Evolutionary conservation across 2,113 vertebrate genomes (phyloP).

Genomic region (Ellobius talpinus): DNA sequence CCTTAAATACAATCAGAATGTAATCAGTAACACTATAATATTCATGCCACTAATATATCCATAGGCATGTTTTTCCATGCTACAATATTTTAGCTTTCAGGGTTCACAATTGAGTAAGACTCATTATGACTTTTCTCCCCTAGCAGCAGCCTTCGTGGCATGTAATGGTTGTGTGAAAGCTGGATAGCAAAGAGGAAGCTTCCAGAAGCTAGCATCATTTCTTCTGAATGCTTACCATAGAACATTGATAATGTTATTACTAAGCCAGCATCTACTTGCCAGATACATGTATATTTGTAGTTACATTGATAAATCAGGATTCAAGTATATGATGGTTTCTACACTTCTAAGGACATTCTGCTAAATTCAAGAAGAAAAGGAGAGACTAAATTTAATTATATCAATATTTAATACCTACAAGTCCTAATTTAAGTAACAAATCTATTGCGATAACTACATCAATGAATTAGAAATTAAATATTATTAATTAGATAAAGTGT

Average conservation of each 20-base stretch:
- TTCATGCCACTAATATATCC: not conserved
- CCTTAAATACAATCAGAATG: not conserved
- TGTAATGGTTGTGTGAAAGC: too few species aligned
- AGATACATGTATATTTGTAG: not conserved
- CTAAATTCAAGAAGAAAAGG: not conserved
- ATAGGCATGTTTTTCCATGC: not conserved
- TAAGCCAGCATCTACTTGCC: not conserved
- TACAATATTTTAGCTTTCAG: not conserved
- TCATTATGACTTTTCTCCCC: not conserved
- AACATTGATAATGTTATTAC: not conserved
- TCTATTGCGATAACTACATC: not conserved
- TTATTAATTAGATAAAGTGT: slow-evolving; percentile 26
- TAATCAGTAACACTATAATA: not conserved
- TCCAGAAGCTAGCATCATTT: not conserved
- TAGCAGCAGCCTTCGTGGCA: not conserved
- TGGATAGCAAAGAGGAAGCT: not conserved
- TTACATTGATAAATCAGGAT: not conserved
- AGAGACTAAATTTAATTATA: not conserved
- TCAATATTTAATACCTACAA: slow-evolving; percentile 4
- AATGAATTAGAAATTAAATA: not conserved
- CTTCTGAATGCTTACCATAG: not conserved
- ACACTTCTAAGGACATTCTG: not conserved
- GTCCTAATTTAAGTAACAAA: not conserved
- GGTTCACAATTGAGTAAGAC: not conserved
- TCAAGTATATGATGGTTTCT: not conserved